Conservation (phyloP, 37 sponge, comb jelly and placozoan genomes). For the Eunapius fragilis region DNA sequence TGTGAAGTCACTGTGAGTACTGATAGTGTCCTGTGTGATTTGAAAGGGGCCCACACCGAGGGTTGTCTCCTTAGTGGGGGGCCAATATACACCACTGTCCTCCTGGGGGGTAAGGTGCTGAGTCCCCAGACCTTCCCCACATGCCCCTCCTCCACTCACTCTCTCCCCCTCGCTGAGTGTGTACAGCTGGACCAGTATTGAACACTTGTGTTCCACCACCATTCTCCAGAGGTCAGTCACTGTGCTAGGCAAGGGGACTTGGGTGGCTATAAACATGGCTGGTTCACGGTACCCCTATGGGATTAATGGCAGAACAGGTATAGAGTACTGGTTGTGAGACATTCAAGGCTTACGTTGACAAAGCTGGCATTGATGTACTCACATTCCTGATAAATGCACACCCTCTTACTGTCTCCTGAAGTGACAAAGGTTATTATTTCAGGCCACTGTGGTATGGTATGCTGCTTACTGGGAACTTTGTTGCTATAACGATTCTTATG, state of each 20-base stretch:
- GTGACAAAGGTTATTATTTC: neutral
- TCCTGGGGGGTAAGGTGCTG: neutral
- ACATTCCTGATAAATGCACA: neutral
- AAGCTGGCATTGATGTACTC: neutral
- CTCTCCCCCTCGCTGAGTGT: slow-evolving; percentile 68
- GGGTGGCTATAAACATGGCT: slow-evolving; percentile 87
- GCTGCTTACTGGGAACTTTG: slow-evolving; percentile 52
- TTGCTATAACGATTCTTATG: slow-evolving; percentile 57
- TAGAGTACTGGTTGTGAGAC: no score
- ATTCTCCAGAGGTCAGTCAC: slow-evolving; percentile 89
- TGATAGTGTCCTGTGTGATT: neutral
- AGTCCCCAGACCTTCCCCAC: neutral
- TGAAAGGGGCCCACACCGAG: neutral
- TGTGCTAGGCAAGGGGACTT: slow-evolving; percentile 91
- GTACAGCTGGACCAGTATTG: slow-evolving; percentile 87
- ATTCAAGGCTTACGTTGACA: neutral
- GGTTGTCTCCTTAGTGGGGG: neutral
- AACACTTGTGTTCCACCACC: slow-evolving; percentile 86
- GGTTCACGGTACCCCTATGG: slow-evolving; percentile 69
- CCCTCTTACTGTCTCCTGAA: neutral
- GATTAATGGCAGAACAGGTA: neutral
- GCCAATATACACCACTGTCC: neutral
- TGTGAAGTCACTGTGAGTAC: neutral
- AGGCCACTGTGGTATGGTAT: neutral
- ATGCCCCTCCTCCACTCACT: neutral